Evolutionary conservation across 2,888 invertebrate species (phyloP).

Genomic region (Apamea monoglypha): DNA sequence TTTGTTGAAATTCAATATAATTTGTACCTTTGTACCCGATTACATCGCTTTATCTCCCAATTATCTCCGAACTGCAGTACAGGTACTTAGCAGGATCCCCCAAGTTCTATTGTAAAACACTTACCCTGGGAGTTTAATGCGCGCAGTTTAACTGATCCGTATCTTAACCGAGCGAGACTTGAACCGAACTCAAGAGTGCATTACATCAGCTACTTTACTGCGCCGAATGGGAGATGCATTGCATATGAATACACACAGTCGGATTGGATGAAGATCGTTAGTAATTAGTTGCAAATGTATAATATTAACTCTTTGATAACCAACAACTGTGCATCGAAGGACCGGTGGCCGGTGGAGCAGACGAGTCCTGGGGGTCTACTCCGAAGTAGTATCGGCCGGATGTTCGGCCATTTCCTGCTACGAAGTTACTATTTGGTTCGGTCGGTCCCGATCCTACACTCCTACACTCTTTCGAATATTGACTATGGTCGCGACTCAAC

Average conservation of each 20-base stretch:
- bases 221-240: conserved; percentile 60
- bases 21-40: background rate
- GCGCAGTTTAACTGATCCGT: conserved; percentile 53
- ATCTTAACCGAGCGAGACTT: conserved; percentile 54
- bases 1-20: background rate
- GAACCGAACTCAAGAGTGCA: conserved; percentile 68
- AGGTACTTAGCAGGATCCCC: conserved; percentile 29
- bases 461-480: too few species aligned
- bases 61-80: conserved; percentile 13
- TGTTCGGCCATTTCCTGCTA: too few species aligned
- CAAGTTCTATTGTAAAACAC: conserved; percentile 54
- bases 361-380: too few species aligned
- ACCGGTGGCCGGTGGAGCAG: too few species aligned
- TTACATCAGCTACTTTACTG: conserved; percentile 68
- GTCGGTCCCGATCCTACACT: too few species aligned
- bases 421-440: too few species aligned
- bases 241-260: conserved; percentile 38
- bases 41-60: background rate
- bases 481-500: too few species aligned
- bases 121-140: conserved; percentile 50
- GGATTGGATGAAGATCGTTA: background rate
- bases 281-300: too few species aligned
- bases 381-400: too few species aligned
- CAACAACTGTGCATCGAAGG: too few species aligned
- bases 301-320: too few species aligned